Conservation (phyloP, 2,888 invertebrate species). For the Apotomis betuletana region DNA sequence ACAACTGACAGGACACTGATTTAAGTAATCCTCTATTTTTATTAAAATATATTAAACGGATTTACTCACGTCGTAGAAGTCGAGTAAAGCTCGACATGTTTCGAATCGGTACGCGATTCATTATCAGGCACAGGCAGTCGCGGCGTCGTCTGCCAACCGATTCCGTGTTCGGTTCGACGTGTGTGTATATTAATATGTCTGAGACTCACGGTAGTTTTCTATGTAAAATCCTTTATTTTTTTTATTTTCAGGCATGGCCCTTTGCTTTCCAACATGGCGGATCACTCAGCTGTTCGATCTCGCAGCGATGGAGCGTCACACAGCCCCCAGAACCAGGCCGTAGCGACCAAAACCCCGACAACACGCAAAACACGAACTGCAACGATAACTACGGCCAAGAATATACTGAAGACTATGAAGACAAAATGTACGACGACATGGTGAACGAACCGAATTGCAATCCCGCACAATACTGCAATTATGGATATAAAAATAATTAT, state of each 20-base stretch:
- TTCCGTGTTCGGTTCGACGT: neutral
- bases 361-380: conserved; percentile 45
- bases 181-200: no score
- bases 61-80: no score
- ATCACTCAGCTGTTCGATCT: conserved; percentile 74
- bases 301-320: conserved; percentile 73
- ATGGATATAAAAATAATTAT: conserved; percentile 73
- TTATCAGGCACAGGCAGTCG: no score
- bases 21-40: no score
- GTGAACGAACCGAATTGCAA: conserved; percentile 56
- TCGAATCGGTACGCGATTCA: no score
- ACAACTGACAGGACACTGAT: no score
- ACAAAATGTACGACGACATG: conserved; percentile 66
- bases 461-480: conserved; percentile 69
- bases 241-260: conserved; percentile 89
- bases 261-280: conserved; percentile 89
- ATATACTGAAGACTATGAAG: conserved; percentile 74
- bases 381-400: conserved; percentile 63
- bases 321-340: conserved; percentile 51
- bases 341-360: conserved; percentile 48
- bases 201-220: no score
- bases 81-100: no score
- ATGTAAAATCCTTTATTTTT: neutral
- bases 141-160: no score
- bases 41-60: no score